These are phyloP conservation scores for Oxycera nigricornis DNA, from an alignment of 2,888 invertebrate genomes.

Conservation along the genomic window DNA sequence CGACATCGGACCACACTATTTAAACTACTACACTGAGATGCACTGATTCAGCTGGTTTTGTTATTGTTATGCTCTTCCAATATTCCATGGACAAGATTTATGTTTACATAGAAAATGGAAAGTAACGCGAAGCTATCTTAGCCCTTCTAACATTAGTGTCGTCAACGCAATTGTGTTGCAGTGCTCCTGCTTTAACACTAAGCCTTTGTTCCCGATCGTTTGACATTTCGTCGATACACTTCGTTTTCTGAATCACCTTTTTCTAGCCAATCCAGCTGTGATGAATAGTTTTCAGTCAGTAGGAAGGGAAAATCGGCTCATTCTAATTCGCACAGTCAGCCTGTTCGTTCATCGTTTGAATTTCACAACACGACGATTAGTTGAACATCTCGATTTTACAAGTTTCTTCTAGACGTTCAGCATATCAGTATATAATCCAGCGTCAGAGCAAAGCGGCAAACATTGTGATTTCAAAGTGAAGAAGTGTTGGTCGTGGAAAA, in stretches of 20 bases:
- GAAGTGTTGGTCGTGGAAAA: not conserved
- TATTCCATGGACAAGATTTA: not conserved
- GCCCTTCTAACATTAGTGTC: too few species aligned
- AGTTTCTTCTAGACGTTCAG: conserved; percentile 9
- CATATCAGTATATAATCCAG: not conserved
- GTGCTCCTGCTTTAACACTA: too few species aligned
- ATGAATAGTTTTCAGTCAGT: not conserved
- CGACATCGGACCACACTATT: too few species aligned
- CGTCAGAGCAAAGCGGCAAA: not conserved
- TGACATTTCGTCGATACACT: not conserved
- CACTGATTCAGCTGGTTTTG: conserved; percentile 23
- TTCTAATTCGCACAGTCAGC: conserved; percentile 3
- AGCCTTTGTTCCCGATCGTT: too few species aligned
- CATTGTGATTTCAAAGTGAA: not conserved
- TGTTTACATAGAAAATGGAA: not conserved
- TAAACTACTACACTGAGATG: too few species aligned
- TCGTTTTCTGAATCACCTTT: conserved; percentile 15
- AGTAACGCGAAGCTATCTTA: not conserved
- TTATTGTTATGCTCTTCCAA: conserved; percentile 1
- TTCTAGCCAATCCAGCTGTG: not conserved
- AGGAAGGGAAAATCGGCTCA: not conserved
- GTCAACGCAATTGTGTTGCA: too few species aligned
- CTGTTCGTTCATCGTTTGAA: not conserved
- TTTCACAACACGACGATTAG: conserved; percentile 4
- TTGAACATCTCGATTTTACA: not conserved